Evolutionary conservation across 2,797 vertebrate genomes (phyloP).

Genomic region (Gila robusta): DNA sequence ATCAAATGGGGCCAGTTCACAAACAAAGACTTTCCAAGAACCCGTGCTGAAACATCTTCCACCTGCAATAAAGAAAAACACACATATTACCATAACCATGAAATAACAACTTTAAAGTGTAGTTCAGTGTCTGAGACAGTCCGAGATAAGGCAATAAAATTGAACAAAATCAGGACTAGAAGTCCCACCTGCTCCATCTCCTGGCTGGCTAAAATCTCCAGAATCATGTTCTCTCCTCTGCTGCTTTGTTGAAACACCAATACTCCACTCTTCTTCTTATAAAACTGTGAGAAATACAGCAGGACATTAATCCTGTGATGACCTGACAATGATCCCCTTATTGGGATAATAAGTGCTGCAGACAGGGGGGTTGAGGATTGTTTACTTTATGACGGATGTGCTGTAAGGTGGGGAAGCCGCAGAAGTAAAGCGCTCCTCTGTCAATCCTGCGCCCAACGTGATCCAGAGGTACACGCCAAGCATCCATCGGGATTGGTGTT

Average conservation of each 20-base stretch:
- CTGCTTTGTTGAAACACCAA: constrained; percentile 98
- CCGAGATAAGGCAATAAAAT: not conserved
- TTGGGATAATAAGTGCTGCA: not conserved
- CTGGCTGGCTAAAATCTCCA: constrained; percentile 82
- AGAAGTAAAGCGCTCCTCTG: constrained; percentile 90
- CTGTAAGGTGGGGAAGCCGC: constrained; percentile 95
- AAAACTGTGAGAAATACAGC: constrained; percentile 79
- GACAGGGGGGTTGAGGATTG: not conserved
- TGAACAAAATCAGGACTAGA: not conserved
- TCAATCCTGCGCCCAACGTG: constrained; percentile 83
- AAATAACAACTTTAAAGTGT: not conserved
- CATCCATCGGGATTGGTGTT: constrained; percentile 87
- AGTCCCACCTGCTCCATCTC: constrained; percentile 81
- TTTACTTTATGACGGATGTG: constrained; percentile 94
- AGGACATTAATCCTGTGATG: constrained; percentile 5
- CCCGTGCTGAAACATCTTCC: constrained; percentile 80
- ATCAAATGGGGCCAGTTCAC: constrained; percentile 98
- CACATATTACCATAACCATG: not conserved
- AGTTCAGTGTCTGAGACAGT: not conserved
- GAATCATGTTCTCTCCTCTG: constrained; percentile 95
- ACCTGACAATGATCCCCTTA: not conserved
- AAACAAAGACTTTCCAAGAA: constrained; percentile 89
- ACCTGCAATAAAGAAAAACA: constrained; percentile 72
- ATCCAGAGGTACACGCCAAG: constrained; percentile 87
- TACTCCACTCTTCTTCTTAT: constrained; percentile 91